phyloP scores from a whole-genome alignment of 2,797 vertebrate genomes.

The Carapus acus region DNA sequence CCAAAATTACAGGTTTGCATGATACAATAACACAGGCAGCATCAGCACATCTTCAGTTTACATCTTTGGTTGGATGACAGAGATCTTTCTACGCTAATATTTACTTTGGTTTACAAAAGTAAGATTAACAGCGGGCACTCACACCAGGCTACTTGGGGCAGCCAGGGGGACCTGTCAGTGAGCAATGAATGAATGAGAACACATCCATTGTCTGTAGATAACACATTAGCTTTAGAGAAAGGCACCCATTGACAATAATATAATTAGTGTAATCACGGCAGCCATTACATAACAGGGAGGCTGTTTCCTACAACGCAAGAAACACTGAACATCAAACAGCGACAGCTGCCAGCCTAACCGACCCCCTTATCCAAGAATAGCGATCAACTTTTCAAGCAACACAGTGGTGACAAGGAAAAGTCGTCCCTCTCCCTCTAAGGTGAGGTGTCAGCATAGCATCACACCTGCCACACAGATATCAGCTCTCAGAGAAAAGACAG shows the following conservation, averaged over 20 bases:
- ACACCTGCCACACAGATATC: conserved; percentile 2
- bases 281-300: conserved; percentile 21
- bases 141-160: conserved; percentile 10
- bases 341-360: conserved; percentile 2
- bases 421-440: conserved; percentile 14
- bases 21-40: no score
- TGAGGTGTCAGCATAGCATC: conserved; percentile 19
- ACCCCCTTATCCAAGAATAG: conserved; percentile 32
- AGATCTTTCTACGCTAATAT: conserved; percentile 39
- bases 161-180: no score
- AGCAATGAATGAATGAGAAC: conserved; percentile 23
- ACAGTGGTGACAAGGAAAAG: conserved; percentile 18
- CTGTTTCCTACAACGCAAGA: conserved; percentile 24
- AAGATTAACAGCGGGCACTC: conserved; percentile 28
- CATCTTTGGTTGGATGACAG: conserved; percentile 60
- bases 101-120: conserved; percentile 32
- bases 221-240: conserved; percentile 24
- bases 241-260: conserved; percentile 26
- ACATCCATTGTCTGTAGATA: conserved; percentile 22
- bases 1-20: no score
- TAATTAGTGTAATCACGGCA: conserved; percentile 37
- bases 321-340: conserved; percentile 18
- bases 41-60: conserved; percentile 51
- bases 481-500: neutral
- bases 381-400: conserved; percentile 18